Evolutionary conservation across 2,113 vertebrate species (phyloP), one percentile per base, ranked within the genome.

Genomic region (Herpailurus yagouaroundi): DNA sequence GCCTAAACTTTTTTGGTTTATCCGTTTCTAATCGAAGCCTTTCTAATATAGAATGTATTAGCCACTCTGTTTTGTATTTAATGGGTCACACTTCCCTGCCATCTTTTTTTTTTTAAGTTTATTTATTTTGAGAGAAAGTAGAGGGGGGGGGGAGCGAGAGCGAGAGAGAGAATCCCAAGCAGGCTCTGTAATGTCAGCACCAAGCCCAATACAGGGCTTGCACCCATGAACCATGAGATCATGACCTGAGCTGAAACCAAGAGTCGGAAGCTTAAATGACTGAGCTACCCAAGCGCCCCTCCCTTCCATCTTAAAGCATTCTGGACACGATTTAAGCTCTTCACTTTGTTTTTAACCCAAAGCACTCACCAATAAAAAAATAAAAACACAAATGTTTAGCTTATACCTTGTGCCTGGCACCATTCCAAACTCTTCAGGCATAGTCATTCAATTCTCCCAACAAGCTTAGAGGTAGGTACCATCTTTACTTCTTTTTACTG

Each of bases 371-470:
- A 48, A 27, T 77, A 18, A 77, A 48, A 48, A 74, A 41, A 81
- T 50, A 31, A 64, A 77, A n/a, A 68, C 27, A 86, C 36, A 81
- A 33, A 50, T 27, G 45, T 81, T 95, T 84, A 95, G 3, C 10
- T 86, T 63, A 76, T 3, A 63, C 12, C 63, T 16, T 71, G 25
- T 92, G 77, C 63, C 68, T 84, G 48, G 89, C 82, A 95, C 11
- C 29, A 91, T 60, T 89, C 27, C 25, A 89, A 94, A 95, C 52
- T 33, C 52, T 84, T 89, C 64, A 88, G 25, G 66, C 1, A 3
- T n/a, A 96, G 45, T 76, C 45, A n/a, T 57, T 95, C 81, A 96
- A 88, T 36, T 27, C 19, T 93, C 68, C 74, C 66, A 92, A 86
- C 50, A 88, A n/a, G 57, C 38, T 68, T 14, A 80, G 25, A 94